A percentile compares a stretch with the other conserved stretches of the same genome.
These are phyloP conservation scores for Cantharis rufa DNA, from an alignment of 2,888 invertebrate species.

Conservation along the genomic window DNA sequence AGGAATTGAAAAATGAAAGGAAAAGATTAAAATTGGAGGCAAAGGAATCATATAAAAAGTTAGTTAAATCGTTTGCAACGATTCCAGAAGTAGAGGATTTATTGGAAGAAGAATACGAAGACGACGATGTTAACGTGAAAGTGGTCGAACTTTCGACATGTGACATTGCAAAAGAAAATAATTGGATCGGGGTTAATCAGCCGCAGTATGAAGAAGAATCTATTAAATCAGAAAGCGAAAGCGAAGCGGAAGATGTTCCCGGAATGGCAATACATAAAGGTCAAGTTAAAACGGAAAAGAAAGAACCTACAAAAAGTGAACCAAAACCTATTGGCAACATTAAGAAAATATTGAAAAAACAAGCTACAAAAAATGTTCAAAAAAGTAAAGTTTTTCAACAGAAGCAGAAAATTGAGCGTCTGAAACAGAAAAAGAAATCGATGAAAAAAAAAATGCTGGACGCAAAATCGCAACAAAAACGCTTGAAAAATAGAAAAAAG, in stretches of 20 bases:
- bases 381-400: conserved; percentile 78
- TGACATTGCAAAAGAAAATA: conserved; percentile 70
- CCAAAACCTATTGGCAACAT: conserved; percentile 67
- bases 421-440: conserved; percentile 72
- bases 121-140: conserved; percentile 78
- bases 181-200: conserved; percentile 74
- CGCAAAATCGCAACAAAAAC: conserved; percentile 51
- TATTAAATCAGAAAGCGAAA: conserved; percentile 39
- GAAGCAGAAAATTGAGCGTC: conserved; percentile 72
- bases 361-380: conserved; percentile 73
- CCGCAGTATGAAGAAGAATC: conserved; percentile 50
- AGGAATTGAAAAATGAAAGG: conserved; percentile 73
- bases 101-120: conserved; percentile 72
- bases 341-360: conserved; percentile 70
- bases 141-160: conserved; percentile 74
- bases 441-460: conserved; percentile 54
- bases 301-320: conserved; percentile 46
- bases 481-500: conserved; percentile 41
- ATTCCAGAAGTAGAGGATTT: conserved; percentile 72
- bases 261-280: conserved; percentile 57
- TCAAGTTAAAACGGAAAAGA: conserved; percentile 40
- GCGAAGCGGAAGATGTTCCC: conserved; percentile 51
- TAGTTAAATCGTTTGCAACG: conserved; percentile 72
- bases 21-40: conserved; percentile 77
- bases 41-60: conserved; percentile 71